These are phyloP conservation scores for Pterobdella sp. DNA, from an alignment of 2,888 invertebrate species.

Conservation along the genomic window DNA sequence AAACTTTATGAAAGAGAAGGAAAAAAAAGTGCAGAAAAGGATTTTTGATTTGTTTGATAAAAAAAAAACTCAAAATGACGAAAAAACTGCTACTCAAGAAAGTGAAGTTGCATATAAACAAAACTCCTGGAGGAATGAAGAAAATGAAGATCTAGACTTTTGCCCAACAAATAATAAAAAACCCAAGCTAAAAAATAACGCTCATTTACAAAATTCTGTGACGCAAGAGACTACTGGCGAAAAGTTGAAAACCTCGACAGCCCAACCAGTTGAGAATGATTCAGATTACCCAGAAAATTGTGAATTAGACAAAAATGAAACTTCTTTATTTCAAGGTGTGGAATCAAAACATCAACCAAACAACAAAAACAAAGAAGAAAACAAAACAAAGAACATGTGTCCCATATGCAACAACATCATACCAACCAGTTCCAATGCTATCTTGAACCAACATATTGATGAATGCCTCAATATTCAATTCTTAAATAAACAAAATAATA, in stretches of 20 bases:
- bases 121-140: not conserved
- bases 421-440: not conserved
- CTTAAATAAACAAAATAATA: not conserved
- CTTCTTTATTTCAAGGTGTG: too few relatives aligned
- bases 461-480: constrained; percentile 9
- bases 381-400: not conserved
- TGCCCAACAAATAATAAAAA: not conserved
- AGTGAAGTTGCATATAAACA: not conserved
- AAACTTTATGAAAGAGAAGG: not conserved
- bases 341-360: not conserved
- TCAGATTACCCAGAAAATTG: too few relatives aligned
- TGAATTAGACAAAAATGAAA: too few relatives aligned
- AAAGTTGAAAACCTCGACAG: too few relatives aligned
- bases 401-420: constrained; percentile 16
- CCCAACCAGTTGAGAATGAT: too few relatives aligned
- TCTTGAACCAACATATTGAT: constrained; percentile 22
- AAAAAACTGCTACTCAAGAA: not conserved
- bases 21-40: not conserved
- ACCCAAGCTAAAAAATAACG: too few relatives aligned
- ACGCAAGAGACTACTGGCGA: too few relatives aligned
- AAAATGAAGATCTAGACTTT: not conserved
- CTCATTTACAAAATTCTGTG: too few relatives aligned
- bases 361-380: not conserved
- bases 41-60: constrained; percentile 13
- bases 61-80: not conserved